Evolutionary conservation across 2,888 invertebrate species (phyloP).

Genomic region (Corythucha ciliata): DNA sequence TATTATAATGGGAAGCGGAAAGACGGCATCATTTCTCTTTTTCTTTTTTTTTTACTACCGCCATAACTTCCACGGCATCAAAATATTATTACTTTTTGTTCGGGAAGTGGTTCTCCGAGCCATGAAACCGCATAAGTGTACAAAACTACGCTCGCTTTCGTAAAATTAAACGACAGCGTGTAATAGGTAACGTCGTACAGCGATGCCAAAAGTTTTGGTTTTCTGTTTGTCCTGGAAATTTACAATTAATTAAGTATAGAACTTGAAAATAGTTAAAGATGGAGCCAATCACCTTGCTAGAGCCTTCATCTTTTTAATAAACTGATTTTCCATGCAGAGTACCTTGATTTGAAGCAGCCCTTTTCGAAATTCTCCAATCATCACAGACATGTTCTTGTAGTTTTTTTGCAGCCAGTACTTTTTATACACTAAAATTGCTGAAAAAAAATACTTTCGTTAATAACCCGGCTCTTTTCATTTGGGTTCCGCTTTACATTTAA

Average conservation of each 20-base stretch:
- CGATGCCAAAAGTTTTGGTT: background rate
- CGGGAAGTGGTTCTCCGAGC: constrained; percentile 10
- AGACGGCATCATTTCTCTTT: no score
- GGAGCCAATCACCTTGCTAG: no score
- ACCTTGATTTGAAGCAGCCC: background rate
- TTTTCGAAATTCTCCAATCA: background rate
- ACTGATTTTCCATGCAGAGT: background rate
- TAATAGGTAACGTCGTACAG: constrained; percentile 10
- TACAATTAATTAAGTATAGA: no score
- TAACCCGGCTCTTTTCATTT: no score
- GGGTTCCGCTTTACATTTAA: constrained; percentile 6
- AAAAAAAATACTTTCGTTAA: no score
- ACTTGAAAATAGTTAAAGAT: no score
- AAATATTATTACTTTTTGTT: constrained; percentile 12
- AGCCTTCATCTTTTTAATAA: background rate
- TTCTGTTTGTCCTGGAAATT: constrained; percentile 10
- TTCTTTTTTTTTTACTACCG: no score
- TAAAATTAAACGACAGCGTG: constrained; percentile 9
- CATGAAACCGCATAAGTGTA: constrained; percentile 6
- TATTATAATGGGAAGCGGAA: no score
- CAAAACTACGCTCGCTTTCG: constrained; percentile 8
- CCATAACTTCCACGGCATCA: no score
- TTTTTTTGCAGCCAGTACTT: no score
- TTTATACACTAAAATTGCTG: no score
- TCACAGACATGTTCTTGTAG: background rate